phyloP scores from a whole-genome alignment of 2,888 invertebrate genomes.

The Spisula solida region DNA sequence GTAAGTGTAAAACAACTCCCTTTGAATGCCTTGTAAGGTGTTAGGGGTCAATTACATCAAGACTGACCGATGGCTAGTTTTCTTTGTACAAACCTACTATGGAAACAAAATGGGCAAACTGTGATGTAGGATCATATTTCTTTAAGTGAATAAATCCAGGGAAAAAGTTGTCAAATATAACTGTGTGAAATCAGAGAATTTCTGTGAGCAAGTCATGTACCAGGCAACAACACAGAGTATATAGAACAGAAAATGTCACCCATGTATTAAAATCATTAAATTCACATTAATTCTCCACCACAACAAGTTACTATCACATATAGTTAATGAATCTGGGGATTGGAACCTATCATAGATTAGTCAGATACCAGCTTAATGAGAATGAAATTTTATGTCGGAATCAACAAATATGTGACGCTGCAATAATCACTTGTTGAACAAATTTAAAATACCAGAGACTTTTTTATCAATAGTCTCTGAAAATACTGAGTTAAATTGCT shows the following conservation, averaged over 20 bases:
- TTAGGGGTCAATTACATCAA: slow-evolving; percentile 26
- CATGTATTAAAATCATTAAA: slow-evolving; percentile 4
- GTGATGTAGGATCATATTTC: not conserved
- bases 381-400: not conserved
- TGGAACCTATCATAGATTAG: not conserved
- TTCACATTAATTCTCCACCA: not conserved
- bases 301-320: not conserved
- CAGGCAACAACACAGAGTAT: not conserved
- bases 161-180: not conserved
- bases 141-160: not conserved
- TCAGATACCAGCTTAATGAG: not conserved
- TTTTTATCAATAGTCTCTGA: no score
- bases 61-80: slow-evolving; percentile 25
- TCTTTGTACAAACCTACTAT: not conserved
- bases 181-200: not conserved
- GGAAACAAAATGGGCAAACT: not conserved
- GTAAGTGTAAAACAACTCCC: slow-evolving; percentile 10
- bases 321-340: not conserved
- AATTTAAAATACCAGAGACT: no score
- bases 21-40: slow-evolving; percentile 20
- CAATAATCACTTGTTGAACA: not conserved
- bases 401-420: not conserved
- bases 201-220: not conserved
- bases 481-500: not conserved
- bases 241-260: not conserved